Base-by-base conservation (phyloP, 2,113 vertebrate genomes). In the Eubucco bourcierii region DNA sequence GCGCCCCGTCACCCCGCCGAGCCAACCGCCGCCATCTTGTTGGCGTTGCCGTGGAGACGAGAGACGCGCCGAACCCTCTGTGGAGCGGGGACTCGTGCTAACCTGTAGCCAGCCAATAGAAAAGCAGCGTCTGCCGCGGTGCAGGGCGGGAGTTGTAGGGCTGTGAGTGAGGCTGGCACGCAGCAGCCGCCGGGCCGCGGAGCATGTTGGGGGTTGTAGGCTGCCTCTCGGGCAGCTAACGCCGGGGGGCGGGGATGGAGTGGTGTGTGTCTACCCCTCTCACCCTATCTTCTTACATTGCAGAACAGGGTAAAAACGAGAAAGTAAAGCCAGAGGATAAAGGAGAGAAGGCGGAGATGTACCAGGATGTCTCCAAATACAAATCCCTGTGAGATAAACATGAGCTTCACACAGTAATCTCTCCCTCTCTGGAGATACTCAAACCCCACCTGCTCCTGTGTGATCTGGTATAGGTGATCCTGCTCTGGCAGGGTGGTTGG, bases 141-240 rank as follows among this genome's bases (percentile, higher is more conserved):
- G 88, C 83, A 46, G 0, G 8, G 65, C 47, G 91, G 94, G 93
- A 74, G 8, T n/a, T 53, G 89, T 81, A 68, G 91, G 93, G 77
- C 13, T 0, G 5, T 0, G 0, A 0, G 3, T 1, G 0, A 1
- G 0, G 0, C 0, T 0, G 0, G 0, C 12, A 0, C 0, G 14
- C 4, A 1, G 2, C 0, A 9, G 0, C 44, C 11, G 25, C 4
- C 24, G 9, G 0, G 52, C 33, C 56, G 86, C 88, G 15, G 33
- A 33, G 83, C 46, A 60, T 65, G 1, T 2, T 37, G 90, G 95
- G 92, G 86, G 61, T 66, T 87, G 93, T 93, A 89, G 90, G 92
- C 59, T 27, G 2, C 16, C 5, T 33, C 27, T 6, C 4, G 12
- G 12, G 3, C 23, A 12, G 23, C 50, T 13, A 13, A 10, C 12